Evolutionary conservation across 2,888 invertebrate genomes (phyloP), one percentile per base, ranked within the genome.

Genomic region (Pyralis farinalis): DNA sequence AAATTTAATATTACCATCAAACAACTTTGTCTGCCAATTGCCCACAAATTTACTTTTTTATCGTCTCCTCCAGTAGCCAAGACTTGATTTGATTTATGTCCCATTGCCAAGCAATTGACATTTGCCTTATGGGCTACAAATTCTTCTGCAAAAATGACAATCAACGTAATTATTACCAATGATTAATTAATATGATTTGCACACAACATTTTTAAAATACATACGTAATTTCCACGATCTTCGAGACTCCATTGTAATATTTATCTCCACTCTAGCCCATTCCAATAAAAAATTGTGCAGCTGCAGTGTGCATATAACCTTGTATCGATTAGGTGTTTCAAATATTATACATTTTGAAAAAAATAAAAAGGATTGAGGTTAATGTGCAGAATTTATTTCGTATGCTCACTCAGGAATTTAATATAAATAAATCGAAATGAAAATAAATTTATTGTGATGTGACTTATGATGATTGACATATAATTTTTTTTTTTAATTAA

Each of bases 11-110:
- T 76, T 80, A 96, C 96, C 97, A 98, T 96, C 68, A 98, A 95
- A 87, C 97, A 98, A 78, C 96, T 96, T 64, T 96, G 94, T 71
- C 98, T 96, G 28, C 98, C 98, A 51, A 98, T 95, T 8, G 98
- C 97, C 98, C 98, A 98, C 54, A 98, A 87, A 84, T 98, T 98
- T 38, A 98, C 98, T 86, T 98, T 98, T 76, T 97, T 96, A 88
- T 98, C 98, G 76, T 98, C 97, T 46, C 98, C 98, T 42, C 98
- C 98, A 46, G 97, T 97, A 29, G 96, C 97, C 76, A 97, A 91
- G 38, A 97, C 97, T 69, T 96, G 92, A 53, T 96, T 96, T 37
- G 96, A 96, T 77, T 96, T 97, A 85, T 96, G 96, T 44, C 97
- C 97, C 82, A 97, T 91, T 37, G 96, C 95, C 64, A 97, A 83